These are phyloP conservation scores for Grantiella picta DNA, from an alignment of 2,113 vertebrate genomes.

Conservation along the genomic window DNA sequence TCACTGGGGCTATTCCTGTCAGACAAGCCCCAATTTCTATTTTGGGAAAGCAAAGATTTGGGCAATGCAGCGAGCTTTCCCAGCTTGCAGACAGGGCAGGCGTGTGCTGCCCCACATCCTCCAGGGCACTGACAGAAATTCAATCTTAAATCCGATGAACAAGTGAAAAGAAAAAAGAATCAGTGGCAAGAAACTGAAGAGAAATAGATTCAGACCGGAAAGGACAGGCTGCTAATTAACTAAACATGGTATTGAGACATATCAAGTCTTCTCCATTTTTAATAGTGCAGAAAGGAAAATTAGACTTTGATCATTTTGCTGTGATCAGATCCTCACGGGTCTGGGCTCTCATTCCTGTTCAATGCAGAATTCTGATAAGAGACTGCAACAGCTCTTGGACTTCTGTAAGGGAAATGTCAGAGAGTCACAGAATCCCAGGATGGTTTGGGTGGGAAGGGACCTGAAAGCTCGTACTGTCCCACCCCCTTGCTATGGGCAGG, in stretches of 20 bases:
- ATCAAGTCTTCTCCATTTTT: background rate
- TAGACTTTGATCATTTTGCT: background rate
- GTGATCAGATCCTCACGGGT: background rate
- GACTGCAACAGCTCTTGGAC: background rate
- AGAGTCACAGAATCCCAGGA: background rate
- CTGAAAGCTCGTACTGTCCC: background rate
- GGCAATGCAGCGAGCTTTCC: background rate
- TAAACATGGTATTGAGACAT: background rate
- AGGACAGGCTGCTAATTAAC: background rate
- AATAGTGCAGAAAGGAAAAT: background rate
- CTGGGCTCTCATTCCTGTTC: background rate
- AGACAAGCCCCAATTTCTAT: background rate
- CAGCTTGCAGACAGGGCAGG: background rate
- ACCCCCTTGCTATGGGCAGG: background rate
- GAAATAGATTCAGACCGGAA: background rate
- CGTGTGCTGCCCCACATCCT: background rate
- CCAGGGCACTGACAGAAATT: background rate
- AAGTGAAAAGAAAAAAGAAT: background rate
- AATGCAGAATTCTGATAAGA: background rate
- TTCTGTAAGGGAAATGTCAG: background rate
- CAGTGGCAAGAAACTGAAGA: background rate
- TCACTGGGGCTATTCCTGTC: background rate
- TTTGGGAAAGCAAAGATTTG: background rate
- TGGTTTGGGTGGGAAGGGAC: background rate
- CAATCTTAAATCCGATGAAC: background rate